Base-by-base conservation (phyloP, 2,888 invertebrate species). In the Taenaris catops region DNA sequence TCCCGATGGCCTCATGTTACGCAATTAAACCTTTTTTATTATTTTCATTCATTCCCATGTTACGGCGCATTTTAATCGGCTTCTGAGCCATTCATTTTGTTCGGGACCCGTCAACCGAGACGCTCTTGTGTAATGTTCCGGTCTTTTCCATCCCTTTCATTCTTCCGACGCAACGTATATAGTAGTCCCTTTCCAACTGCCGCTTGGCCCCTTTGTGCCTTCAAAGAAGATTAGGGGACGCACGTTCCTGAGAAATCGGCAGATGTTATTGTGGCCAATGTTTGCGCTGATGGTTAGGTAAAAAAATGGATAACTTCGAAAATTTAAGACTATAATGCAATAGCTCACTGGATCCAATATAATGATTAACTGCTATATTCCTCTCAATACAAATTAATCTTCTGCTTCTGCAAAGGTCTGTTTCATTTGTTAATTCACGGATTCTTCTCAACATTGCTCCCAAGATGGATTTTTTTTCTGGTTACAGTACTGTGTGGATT, bases 241-340 rank as follows among this genome's bases (percentile, higher is more conserved):
- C 80, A 79, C 78, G 78, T 65, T 79, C 80, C 78, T 84, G 81
- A 76, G 84, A 84, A 83, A 72, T 63, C 69, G 70, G 73, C 84
- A 84, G 83, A 83, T 84, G 83, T 81, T 75, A 33, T 73, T 63
- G 31, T 56, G 34, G 38, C 49, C 44, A 44, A 58, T 75, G 69
- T 69, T 74, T 67, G 68, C 58, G 55, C 58, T 65, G 58, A 49
- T 58, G 58, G 59, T 53, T 56, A 46, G 50, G 21, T 49, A 56
- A 68, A 74, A 69, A 70, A 25, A 72, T 64, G 60, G 67, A 65
- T 67, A 67, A 62, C 56, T 53, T n/a, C n/a, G n/a, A n/a, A n/a
- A n/a, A n/a, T n/a, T n/a, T n/a, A n/a, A n/a, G n/a, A n/a, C n/a
- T n/a, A n/a, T n/a, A n/a, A n/a, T n/a, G n/a, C n/a, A n/a, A n/a